These are phyloP conservation scores for Bubo blakistoni DNA, from an alignment of 2,113 vertebrate species.

Conservation along the genomic window DNA sequence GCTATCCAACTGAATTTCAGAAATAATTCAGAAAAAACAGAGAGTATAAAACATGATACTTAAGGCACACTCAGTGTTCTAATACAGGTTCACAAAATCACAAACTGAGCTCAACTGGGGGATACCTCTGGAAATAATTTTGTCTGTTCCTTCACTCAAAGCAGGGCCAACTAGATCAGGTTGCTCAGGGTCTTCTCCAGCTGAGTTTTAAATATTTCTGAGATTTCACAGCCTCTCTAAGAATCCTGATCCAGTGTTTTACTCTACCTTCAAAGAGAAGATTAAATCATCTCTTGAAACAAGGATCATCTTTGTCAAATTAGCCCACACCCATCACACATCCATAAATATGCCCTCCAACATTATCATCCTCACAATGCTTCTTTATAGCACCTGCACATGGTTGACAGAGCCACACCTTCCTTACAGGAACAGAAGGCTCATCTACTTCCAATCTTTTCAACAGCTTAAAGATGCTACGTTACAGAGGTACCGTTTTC, in stretches of 20 bases:
- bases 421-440: neutral
- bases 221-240: neutral
- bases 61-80: neutral
- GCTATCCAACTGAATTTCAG: neutral
- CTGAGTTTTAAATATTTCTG: neutral
- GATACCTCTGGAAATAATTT: neutral
- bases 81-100: fast-evolving
- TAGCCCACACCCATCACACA: neutral
- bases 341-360: fast-evolving
- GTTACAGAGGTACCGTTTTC: neutral
- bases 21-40: neutral
- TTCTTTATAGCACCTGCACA: neutral
- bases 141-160: neutral
- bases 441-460: neutral
- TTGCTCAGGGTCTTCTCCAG: neutral
- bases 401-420: neutral
- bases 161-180: neutral
- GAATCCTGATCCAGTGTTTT: neutral
- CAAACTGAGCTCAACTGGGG: neutral
- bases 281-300: neutral
- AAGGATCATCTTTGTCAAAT: neutral
- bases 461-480: neutral
- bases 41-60: neutral
- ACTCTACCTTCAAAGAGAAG: neutral
- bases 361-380: neutral